Conservation (phyloP, 2,888 invertebrate species). For the Deilephila elpenor region DNA sequence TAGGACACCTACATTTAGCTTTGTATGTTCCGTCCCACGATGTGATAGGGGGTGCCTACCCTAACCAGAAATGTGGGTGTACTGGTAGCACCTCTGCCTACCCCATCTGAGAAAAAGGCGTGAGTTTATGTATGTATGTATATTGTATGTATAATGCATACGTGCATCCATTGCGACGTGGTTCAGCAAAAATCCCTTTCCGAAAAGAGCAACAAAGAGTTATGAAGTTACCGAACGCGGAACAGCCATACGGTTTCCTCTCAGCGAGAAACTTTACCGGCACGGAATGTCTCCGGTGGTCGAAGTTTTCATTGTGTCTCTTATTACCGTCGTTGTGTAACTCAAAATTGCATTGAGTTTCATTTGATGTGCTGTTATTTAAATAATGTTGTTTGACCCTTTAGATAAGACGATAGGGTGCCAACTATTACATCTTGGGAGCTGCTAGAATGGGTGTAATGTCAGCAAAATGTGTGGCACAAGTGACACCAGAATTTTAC, state of each 20-base stretch:
- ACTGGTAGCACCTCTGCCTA: too few relatives aligned
- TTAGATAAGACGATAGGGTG: background rate
- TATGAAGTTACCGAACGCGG: conserved; percentile 8
- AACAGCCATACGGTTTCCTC: conserved; percentile 4
- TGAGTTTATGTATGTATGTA: too few relatives aligned
- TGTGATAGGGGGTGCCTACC: too few relatives aligned
- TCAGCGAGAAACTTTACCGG: conserved; percentile 14
- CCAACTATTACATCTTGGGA: background rate
- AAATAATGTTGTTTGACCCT: background rate
- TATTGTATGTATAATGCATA: background rate
- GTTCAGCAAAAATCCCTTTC: background rate
- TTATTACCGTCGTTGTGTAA: conserved; percentile 1
- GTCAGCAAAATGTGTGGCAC: too few relatives aligned
- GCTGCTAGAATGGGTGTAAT: too few relatives aligned
- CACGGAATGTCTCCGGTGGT: background rate
- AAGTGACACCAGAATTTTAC: too few relatives aligned
- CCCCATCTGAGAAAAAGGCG: too few relatives aligned
- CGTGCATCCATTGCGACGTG: background rate
- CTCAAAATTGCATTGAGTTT: background rate
- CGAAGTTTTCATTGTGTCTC: conserved; percentile 14
- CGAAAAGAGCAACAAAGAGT: conserved; percentile 3
- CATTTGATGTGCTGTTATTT: background rate
- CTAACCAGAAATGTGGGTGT: too few relatives aligned
- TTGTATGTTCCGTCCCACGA: too few relatives aligned
- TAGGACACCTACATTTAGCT: too few relatives aligned